Base-by-base conservation (phyloP, 2,888 invertebrate species). In the Cabera pusaria region DNA sequence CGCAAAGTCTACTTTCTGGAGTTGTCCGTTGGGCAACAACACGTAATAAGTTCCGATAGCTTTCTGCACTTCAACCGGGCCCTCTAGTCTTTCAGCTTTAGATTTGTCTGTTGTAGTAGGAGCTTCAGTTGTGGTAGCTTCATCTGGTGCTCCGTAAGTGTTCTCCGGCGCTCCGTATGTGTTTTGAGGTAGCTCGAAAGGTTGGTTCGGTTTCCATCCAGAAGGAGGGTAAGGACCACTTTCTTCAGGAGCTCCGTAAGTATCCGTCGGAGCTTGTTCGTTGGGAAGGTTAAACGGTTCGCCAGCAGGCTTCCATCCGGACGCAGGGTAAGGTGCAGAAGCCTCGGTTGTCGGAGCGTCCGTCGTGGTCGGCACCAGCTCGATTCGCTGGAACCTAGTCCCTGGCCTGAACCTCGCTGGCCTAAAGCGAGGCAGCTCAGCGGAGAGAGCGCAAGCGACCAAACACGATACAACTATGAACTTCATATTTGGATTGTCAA, bases 1-100 rank as follows among this genome's bases (percentile, higher is more conserved):
- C 40, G 88, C 73, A 58, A 92, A 92, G 42, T 86, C 82, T 12
- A 93, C 90, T 42, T 87, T 90, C 60, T 93, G 93, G 16, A 93
- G 72, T 43, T 91, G 82, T 2, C 93, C 93, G 48, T 90, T 91
- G 0, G 93, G 93, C 47, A 93, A 83, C 19, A 93, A 84, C 2
- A 93, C 83, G 64, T 90, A 93, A 68, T 93, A 93, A 6, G 90
- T 82, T 2, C 92, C 93, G 12, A 79, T 75, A 21, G 92, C 92
- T 55, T 78, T 79, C 47, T 77, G 75, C 0, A 85, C 76, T 22
- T 90, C 84, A 1, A 87, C 73, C 4, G 83, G 72, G 18, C 85
- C 70, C 31, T 78, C 81, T 3, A 86, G 28, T 10, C 50, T 73
- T 44, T 86, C 85, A 0, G 74, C 71, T 42, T 76, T 66, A 42